phyloP scores from a whole-genome alignment of 2,797 vertebrate genomes.

The Craterocephalus amniculus region DNA sequence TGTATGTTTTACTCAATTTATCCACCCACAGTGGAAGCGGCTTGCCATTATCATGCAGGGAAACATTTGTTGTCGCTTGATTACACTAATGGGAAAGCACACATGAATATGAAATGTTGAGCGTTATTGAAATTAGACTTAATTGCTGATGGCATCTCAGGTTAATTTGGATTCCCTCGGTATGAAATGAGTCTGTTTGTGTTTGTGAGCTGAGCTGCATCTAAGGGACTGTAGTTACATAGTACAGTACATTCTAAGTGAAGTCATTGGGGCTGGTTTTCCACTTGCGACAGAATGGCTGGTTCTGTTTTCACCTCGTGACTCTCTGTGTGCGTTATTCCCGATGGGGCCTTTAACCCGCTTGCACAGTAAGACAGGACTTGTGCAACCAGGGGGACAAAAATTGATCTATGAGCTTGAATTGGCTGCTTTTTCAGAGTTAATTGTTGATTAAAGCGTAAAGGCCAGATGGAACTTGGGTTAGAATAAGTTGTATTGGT shows the following conservation, averaged over 20 bases:
- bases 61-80: slow-evolving; percentile 87
- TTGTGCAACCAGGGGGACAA: neutral
- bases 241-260: slow-evolving; percentile 46
- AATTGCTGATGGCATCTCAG: slow-evolving; percentile 86
- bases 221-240: slow-evolving; percentile 54
- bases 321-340: neutral
- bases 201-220: slow-evolving; percentile 65
- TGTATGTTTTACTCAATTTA: slow-evolving; percentile 80
- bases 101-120: slow-evolving; percentile 84
- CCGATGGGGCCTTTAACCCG: neutral
- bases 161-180: slow-evolving; percentile 85
- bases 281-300: neutral
- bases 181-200: slow-evolving; percentile 78
- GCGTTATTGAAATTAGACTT: slow-evolving; percentile 88
- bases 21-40: slow-evolving; percentile 71
- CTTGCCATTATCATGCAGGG: slow-evolving; percentile 82
- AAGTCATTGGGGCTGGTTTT: slow-evolving; percentile 38
- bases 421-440: neutral
- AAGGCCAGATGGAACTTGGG: neutral
- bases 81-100: slow-evolving; percentile 84
- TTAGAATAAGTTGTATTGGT: neutral
- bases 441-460: neutral
- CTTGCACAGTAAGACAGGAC: neutral
- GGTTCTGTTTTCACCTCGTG: slow-evolving; percentile 4
- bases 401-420: neutral